Evolutionary conservation across 2,797 vertebrate species (phyloP).

Genomic region (Pristis pectinata): DNA sequence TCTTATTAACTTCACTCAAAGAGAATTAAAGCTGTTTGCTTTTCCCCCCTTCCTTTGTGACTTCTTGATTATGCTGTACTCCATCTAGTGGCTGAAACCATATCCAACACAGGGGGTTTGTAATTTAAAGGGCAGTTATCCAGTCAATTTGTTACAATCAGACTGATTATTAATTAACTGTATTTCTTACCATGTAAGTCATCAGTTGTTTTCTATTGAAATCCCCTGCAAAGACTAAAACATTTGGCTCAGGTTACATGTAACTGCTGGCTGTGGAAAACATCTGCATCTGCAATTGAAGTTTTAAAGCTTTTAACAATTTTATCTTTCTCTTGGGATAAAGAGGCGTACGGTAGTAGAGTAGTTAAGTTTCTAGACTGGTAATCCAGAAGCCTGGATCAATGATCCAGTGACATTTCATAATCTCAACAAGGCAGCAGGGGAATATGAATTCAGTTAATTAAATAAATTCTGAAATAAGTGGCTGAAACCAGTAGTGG

Average conservation of each 20-base stretch:
- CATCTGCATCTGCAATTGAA: background rate
- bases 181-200: background rate
- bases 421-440: too few relatives aligned
- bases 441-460: too few relatives aligned
- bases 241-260: background rate
- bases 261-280: background rate
- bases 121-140: background rate
- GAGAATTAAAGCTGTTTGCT: background rate
- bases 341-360: too few relatives aligned
- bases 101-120: background rate
- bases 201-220: background rate
- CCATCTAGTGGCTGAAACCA: conserved; percentile 1
- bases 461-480: too few relatives aligned
- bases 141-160: background rate
- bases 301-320: conserved; percentile 6
- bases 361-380: too few relatives aligned
- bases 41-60: background rate
- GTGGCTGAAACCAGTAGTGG: too few relatives aligned
- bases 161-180: background rate
- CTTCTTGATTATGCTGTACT: background rate
- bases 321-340: background rate
- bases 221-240: background rate
- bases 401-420: too few relatives aligned
- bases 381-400: too few relatives aligned
- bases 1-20: background rate